Evolutionary conservation across 2,888 invertebrate species (phyloP).

Genomic region (Andricus curvator): DNA sequence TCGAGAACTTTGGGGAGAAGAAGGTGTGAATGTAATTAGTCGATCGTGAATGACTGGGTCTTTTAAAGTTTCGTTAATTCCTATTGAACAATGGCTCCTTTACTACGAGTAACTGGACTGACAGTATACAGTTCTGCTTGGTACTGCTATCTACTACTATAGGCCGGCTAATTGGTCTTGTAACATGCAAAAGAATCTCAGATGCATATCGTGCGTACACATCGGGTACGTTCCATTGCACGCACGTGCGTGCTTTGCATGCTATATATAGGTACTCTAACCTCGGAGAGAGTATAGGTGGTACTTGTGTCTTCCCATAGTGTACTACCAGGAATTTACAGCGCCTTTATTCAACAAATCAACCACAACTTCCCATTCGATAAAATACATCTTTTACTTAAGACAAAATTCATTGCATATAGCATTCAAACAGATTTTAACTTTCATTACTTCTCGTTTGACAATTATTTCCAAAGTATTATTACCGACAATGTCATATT

Average conservation of each 20-base stretch:
- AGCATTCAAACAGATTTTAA: background rate
- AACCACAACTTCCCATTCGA: background rate
- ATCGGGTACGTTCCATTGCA: constrained; percentile 51
- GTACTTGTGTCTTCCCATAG: background rate
- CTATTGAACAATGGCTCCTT: constrained; percentile 34
- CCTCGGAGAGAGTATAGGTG: background rate
- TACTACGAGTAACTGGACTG: constrained; percentile 34
- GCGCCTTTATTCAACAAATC: constrained; percentile 2
- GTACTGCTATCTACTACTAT: constrained; percentile 6
- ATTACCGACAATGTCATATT: background rate
- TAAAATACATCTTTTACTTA: background rate
- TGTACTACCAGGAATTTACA: constrained; percentile 1
- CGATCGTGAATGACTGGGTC: constrained; percentile 40
- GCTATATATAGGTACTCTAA: background rate
- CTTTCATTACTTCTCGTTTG: no score
- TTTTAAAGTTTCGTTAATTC: constrained; percentile 30
- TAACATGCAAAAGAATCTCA: constrained; percentile 50
- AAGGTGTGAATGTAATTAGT: constrained; percentile 40
- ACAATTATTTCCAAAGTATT: no score
- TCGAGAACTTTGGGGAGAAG: constrained; percentile 26
- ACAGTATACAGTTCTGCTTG: constrained; percentile 22
- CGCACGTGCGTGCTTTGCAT: constrained; percentile 54
- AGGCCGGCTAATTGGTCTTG: constrained; percentile 30
- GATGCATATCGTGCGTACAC: constrained; percentile 54
- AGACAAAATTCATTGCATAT: background rate